Base-by-base conservation (phyloP, 1,140 invertebrate species). In the Leptonema lineaticorne region DNA sequence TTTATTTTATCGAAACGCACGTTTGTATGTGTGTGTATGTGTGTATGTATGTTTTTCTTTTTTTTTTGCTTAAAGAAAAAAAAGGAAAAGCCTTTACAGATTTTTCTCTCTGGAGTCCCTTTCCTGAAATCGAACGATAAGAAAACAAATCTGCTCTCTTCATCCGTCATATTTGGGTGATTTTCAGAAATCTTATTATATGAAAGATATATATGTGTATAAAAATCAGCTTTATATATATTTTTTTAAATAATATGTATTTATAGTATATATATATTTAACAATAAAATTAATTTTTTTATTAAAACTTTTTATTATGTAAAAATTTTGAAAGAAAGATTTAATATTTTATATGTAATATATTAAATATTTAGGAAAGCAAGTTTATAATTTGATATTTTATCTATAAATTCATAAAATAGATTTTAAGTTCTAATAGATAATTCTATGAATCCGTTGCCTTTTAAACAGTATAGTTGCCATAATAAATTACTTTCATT, bases 91-190 rank as follows among this genome's bases (percentile, higher is more conserved):
- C 50, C 27, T 53, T 53, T 53, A 11, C 20, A 53, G 50, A 45
- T 45, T 53, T 41, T 53, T 53, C 50, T 53, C 27, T 26, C 27
- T 24, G 50, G n/a, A 20, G 22, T 53, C 14, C 50, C 18, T 24
- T 53, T 53, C 50, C 50, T 53, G 50, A 53, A 53, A 53, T 53
- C 50, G 50, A 53, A 20, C 50, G 50, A 53, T 53, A 53, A 53
- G 50, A 53, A 53, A 53, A 53, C 50, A 53, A 53, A 53, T 53
- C 50, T 53, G 20, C 50, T 53, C 50, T 24, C 50, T 53, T 53
- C 50, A 53, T 53, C 50, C 50, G 27, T 53, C 50, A 53, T 53
- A 53, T 53, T 53, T 24, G 50, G 20, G 27, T 24, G 50, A 53
- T 53, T 53, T 41, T 24, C 24, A 8, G 22, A 53, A 20, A 53